phyloP scores from a whole-genome alignment of 2,888 invertebrate species.

The Coenonympha arcania region DNA sequence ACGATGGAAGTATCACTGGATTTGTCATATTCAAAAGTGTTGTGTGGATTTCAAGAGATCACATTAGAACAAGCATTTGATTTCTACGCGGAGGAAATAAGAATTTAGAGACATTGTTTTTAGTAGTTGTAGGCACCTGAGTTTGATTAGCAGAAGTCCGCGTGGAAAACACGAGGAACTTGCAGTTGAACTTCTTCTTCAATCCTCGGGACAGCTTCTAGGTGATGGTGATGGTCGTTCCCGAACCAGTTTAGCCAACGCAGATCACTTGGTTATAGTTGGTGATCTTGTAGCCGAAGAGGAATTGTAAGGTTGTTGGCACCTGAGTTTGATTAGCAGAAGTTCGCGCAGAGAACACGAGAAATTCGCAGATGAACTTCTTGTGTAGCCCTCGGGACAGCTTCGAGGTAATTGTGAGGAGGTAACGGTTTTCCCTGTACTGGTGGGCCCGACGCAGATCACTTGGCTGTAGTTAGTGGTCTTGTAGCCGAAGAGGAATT shows the following conservation, averaged over 20 bases:
- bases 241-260: slow-evolving; percentile 90
- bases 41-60: too few species aligned
- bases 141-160: slow-evolving; percentile 91
- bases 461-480: slow-evolving; percentile 80
- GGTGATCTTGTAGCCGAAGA: slow-evolving; percentile 63
- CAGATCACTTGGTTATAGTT: slow-evolving; percentile 83
- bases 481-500: slow-evolving; percentile 78
- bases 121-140: slow-evolving; percentile 75
- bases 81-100: too few species aligned
- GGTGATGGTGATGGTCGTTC: slow-evolving; percentile 87
- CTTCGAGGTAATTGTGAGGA: slow-evolving; percentile 81
- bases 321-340: slow-evolving; percentile 91
- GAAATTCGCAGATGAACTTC: slow-evolving; percentile 86
- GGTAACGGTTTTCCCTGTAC: slow-evolving; percentile 89
- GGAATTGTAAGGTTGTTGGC: not conserved
- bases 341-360: slow-evolving; percentile 91
- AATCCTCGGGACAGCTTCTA: slow-evolving; percentile 79
- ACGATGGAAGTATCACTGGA: too few species aligned
- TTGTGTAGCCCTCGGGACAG: slow-evolving; percentile 80
- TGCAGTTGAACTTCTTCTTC: slow-evolving; percentile 84
- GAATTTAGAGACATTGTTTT: too few species aligned
- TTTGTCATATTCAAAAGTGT: too few species aligned
- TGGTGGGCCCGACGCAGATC: slow-evolving; percentile 87
- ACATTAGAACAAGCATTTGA: too few species aligned
- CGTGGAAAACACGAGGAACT: slow-evolving; percentile 91